phyloP scores from a whole-genome alignment of 2,888 invertebrate species.

The Drosophila kambysellisi region DNA sequence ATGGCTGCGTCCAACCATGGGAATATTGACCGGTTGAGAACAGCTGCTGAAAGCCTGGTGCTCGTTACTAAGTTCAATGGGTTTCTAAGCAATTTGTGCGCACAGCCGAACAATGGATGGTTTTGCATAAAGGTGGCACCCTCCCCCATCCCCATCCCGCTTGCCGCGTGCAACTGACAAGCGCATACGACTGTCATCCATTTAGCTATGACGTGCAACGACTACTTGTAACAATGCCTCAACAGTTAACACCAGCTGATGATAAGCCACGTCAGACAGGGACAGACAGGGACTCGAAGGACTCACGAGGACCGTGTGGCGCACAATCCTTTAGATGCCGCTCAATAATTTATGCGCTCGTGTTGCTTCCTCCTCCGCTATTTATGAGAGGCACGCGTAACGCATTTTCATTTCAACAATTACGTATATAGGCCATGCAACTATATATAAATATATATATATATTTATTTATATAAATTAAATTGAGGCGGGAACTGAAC shows the following conservation, averaged over 20 bases:
- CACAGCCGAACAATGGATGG: conserved; percentile 41
- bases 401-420: conserved; percentile 25
- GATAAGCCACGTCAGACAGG: conserved; percentile 67
- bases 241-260: conserved; percentile 30
- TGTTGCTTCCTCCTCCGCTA: conserved; percentile 20
- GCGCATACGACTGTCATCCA: conserved; percentile 15
- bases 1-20: conserved; percentile 2
- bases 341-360: conserved; percentile 32
- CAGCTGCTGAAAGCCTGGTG: conserved; percentile 12
- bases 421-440: conserved; percentile 11
- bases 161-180: conserved; percentile 21
- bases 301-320: conserved; percentile 14
- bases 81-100: conserved; percentile 44
- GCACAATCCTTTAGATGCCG: conserved; percentile 42
- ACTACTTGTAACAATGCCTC: conserved; percentile 34
- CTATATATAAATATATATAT: conserved; percentile 6
- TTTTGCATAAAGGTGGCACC: conserved; percentile 22
- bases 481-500: neutral
- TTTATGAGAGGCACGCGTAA: conserved; percentile 59
- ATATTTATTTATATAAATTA: neutral
- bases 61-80: conserved; percentile 22
- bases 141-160: neutral
- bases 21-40: conserved; percentile 9
- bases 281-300: conserved; percentile 6
- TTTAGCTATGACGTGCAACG: conserved; percentile 32